These are phyloP conservation scores for Aspidapion aeneum DNA, from an alignment of 2,888 invertebrate species.

Conservation along the genomic window DNA sequence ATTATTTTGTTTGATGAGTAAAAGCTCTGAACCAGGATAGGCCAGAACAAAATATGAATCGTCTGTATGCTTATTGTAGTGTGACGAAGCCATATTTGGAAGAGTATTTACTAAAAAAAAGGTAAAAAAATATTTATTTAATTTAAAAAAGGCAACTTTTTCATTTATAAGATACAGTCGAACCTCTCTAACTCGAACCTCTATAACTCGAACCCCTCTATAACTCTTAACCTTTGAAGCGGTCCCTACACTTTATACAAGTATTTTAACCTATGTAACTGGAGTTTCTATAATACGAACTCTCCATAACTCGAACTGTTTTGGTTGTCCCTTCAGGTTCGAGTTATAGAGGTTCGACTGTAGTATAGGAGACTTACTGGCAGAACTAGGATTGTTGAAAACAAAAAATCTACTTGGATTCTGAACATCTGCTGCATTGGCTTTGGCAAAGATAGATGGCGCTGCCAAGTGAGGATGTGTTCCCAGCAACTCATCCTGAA, in stretches of 20 bases:
- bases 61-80: constrained; percentile 56
- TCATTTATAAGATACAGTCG: too few relatives aligned
- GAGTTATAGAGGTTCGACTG: too few relatives aligned
- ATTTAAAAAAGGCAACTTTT: constrained; percentile 5
- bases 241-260: too few relatives aligned
- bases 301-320: too few relatives aligned
- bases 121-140: too few relatives aligned
- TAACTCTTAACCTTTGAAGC: too few relatives aligned
- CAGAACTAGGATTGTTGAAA: constrained; percentile 65
- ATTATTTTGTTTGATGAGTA: constrained; percentile 66
- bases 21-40: constrained; percentile 66
- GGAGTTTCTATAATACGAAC: too few relatives aligned
- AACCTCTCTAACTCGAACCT: too few relatives aligned
- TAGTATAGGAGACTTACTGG: too few relatives aligned
- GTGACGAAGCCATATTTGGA: constrained; percentile 65
- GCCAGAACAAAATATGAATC: constrained; percentile 79
- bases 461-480: constrained; percentile 52
- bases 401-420: constrained; percentile 73
- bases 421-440: constrained; percentile 58
- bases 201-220: too few relatives aligned
- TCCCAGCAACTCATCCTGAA: constrained; percentile 49
- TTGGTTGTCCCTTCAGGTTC: too few relatives aligned
- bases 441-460: constrained; percentile 80
- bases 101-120: constrained; percentile 53
- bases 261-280: too few relatives aligned